Evolutionary conservation across 2,113 vertebrate species (phyloP).

Genomic region (Laterallus jamaicensis): DNA sequence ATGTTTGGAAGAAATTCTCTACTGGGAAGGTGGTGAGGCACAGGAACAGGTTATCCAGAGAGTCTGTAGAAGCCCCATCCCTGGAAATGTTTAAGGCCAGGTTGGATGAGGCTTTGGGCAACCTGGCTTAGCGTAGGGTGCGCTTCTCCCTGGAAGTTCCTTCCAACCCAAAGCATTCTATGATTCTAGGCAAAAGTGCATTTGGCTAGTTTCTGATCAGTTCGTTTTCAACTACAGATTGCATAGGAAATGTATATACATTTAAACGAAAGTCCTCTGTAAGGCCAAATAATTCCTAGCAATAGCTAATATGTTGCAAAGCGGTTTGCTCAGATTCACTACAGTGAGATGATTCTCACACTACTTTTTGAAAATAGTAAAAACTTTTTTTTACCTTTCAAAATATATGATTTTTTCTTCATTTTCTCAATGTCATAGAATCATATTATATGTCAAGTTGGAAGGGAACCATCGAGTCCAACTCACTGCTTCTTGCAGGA

Average conservation of each 20-base stretch:
- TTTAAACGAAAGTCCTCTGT: not conserved
- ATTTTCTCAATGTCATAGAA: not conserved
- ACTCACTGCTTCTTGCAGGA: too few relatives aligned
- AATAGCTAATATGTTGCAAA: not conserved
- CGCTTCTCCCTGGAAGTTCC: too few relatives aligned
- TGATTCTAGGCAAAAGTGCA: not conserved
- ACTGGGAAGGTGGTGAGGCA: too few relatives aligned
- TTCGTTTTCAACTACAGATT: not conserved
- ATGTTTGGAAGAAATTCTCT: too few relatives aligned
- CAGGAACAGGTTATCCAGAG: too few relatives aligned
- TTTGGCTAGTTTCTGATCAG: not conserved
- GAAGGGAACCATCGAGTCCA: accelerated
- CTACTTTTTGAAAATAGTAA: not conserved
- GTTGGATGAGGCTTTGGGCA: too few relatives aligned
- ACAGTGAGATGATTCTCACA: not conserved
- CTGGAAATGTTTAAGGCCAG: too few relatives aligned
- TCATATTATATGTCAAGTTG: not conserved
- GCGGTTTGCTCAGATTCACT: not conserved
- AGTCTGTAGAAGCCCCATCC: too few relatives aligned
- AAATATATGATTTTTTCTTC: not conserved
- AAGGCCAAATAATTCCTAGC: not conserved
- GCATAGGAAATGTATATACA: not conserved
- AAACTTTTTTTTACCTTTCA: not conserved
- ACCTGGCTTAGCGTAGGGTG: too few relatives aligned
- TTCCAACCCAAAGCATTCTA: too few relatives aligned